These are phyloP conservation scores for Andrena dorsata DNA, from an alignment of 2,888 invertebrate species.

Conservation along the genomic window DNA sequence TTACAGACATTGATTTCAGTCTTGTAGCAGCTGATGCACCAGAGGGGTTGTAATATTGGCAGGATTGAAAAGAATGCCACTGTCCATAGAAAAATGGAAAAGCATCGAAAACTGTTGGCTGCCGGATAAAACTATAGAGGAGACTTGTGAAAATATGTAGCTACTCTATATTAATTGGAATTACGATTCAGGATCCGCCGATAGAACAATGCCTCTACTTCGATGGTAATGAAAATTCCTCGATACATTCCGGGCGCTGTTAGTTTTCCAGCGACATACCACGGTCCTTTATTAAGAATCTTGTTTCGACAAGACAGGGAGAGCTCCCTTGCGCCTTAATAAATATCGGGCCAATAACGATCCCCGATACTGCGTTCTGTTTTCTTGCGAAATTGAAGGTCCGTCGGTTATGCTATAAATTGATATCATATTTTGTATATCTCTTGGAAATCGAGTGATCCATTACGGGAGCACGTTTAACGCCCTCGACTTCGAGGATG, in stretches of 20 bases:
- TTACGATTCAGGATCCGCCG: background rate
- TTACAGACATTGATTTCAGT: no score
- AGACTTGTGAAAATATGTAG: background rate
- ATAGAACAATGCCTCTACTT: background rate
- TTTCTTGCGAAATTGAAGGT: conserved; percentile 21
- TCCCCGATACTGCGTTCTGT: conserved; percentile 29
- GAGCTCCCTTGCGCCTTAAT: conserved; percentile 5
- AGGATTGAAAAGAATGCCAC: no score
- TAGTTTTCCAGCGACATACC: conserved; percentile 40
- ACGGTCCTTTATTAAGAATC: conserved; percentile 48
- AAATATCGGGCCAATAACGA: conserved; percentile 54
- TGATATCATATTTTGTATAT: no score
- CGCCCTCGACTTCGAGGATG: no score
- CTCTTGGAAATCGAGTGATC: no score
- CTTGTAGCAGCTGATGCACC: no score
- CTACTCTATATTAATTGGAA: background rate
- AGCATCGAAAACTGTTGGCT: no score
- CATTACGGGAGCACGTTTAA: no score
- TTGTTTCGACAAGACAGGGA: conserved; percentile 53
- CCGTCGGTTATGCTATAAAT: no score
- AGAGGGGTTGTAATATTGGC: no score
- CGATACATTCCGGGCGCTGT: conserved; percentile 30
- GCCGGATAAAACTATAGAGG: no score
- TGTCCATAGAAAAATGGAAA: no score
- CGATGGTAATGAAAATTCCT: conserved; percentile 55